These are phyloP conservation scores for Camponotus floridanus DNA, from an alignment of 1,140 invertebrate species.

Conservation along the genomic window DNA sequence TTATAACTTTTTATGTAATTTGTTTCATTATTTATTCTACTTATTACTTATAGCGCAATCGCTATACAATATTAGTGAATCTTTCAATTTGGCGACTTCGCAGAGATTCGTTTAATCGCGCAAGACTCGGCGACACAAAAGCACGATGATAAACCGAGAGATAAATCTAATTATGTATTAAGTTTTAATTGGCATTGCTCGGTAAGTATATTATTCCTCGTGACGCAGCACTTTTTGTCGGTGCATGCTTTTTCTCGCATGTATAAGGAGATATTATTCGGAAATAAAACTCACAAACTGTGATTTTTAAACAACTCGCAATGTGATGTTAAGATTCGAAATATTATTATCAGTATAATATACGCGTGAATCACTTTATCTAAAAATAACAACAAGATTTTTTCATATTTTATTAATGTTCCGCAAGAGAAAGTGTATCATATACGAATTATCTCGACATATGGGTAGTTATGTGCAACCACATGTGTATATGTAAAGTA, in stretches of 20 bases:
- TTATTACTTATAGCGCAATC: not conserved
- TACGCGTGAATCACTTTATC: not conserved
- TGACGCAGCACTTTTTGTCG: constrained; percentile 17
- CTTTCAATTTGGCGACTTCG: not conserved
- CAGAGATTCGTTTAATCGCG: not conserved
- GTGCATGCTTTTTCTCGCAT: constrained; percentile 5
- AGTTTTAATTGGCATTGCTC: constrained; percentile 30
- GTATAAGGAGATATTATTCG: not conserved
- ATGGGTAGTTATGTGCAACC: not conserved
- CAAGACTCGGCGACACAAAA: not conserved
- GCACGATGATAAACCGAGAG: not conserved
- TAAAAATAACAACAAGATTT: not conserved
- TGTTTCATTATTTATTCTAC: not conserved
- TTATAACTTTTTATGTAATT: not conserved
- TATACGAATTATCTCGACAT: not conserved
- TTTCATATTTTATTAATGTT: constrained; percentile 27
- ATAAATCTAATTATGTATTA: constrained; percentile 12
- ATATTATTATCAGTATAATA: not conserved
- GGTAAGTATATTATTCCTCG: constrained; percentile 14
- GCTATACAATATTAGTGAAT: not conserved
- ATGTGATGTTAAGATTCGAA: not conserved
- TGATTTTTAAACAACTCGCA: not conserved
- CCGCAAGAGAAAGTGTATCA: not conserved
- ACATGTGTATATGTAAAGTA: not conserved
- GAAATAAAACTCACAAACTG: not conserved